These are phyloP conservation scores for Adelphocoris suturalis DNA, from an alignment of 2,888 invertebrate genomes.

Conservation along the genomic window DNA sequence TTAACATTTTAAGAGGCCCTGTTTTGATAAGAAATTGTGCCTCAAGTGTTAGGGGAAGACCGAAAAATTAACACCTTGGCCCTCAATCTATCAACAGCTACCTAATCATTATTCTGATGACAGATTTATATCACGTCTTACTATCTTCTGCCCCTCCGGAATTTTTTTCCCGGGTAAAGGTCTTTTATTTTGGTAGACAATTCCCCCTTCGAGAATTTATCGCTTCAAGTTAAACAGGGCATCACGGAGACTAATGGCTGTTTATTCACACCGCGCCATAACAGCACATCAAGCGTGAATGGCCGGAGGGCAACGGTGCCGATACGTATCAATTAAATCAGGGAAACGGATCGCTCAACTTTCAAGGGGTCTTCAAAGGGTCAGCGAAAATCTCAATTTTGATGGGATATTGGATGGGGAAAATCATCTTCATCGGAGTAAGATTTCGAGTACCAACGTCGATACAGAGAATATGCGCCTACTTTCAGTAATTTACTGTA, in stretches of 20 bases:
- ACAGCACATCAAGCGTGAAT: conserved; percentile 46
- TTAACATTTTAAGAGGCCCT: conserved; percentile 67
- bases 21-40: conserved; percentile 52
- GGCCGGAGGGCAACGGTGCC: background rate
- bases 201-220: conserved; percentile 53
- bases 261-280: conserved; percentile 68
- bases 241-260: conserved; percentile 63
- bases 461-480: too few relatives aligned
- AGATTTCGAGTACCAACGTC: too few relatives aligned
- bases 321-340: conserved; percentile 57
- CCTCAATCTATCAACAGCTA: conserved; percentile 70
- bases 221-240: conserved; percentile 54
- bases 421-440: too few relatives aligned
- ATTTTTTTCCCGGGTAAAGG: background rate
- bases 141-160: conserved; percentile 50
- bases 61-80: conserved; percentile 70
- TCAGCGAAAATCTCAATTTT: background rate
- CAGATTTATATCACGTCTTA: conserved; percentile 72
- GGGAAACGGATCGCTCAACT: conserved; percentile 41
- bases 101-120: conserved; percentile 67
- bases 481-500: too few relatives aligned
- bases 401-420: background rate
- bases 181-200: background rate
- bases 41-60: conserved; percentile 54
- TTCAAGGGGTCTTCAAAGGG: background rate